Conservation (phyloP, 2,888 invertebrate genomes). For the Ectropis crepuscularia region DNA sequence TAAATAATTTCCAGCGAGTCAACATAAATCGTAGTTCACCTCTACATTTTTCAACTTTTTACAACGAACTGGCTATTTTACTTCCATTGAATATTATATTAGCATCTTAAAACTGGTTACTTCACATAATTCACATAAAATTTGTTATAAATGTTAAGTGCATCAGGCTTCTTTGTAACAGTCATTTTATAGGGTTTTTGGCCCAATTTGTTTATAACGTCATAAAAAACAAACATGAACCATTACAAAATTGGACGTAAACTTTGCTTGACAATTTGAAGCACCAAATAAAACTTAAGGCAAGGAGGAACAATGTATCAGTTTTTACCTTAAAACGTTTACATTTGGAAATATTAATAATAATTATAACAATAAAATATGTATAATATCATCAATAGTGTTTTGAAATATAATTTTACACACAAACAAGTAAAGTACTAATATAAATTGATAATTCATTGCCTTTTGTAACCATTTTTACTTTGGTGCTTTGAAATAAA, state of each 20-base stretch:
- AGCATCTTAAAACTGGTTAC: conserved; percentile 26
- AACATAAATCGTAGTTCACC: too few species aligned
- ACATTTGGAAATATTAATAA: background rate
- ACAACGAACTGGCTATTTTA: conserved; percentile 1
- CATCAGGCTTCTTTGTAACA: conserved; percentile 30
- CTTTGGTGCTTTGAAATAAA: too few species aligned
- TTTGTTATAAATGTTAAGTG: conserved; percentile 24
- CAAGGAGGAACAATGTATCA: background rate
- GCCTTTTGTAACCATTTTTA: too few species aligned
- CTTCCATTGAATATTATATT: conserved; percentile 25
- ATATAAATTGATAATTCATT: too few species aligned
- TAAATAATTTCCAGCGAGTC: too few species aligned
- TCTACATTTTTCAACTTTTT: conserved; percentile 10
- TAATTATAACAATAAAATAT: too few species aligned
- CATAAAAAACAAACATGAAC: conserved; percentile 4
- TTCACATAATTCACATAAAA: conserved; percentile 37
- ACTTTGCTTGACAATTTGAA: background rate
- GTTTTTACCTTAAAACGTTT: background rate
- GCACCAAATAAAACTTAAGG: background rate
- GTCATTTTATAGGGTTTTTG: conserved; percentile 40
- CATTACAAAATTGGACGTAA: conserved; percentile 30
- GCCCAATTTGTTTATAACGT: conserved; percentile 15
- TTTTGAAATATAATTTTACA: too few species aligned
- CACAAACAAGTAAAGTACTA: too few species aligned
- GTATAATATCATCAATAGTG: too few species aligned